These are phyloP conservation scores for Lepisosteus oculatus DNA, from an alignment of 2,113 vertebrate species.

Conservation along the genomic window DNA sequence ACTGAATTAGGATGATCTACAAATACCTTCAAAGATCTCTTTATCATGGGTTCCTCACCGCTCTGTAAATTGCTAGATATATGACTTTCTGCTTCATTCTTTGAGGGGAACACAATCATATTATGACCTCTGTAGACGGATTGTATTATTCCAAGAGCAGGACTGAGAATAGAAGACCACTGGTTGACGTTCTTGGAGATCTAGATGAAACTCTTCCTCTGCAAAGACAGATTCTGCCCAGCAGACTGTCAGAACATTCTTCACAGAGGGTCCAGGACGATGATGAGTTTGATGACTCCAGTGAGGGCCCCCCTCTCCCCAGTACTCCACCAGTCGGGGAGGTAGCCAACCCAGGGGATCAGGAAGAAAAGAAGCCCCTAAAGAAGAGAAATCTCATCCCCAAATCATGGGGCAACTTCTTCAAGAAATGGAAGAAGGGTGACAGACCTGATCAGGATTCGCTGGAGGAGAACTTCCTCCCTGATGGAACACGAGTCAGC, in stretches of 20 bases:
- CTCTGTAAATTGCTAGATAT: background rate
- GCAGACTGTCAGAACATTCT: background rate
- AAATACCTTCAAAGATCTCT: background rate
- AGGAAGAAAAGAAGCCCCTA: conserved; percentile 20
- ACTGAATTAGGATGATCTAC: background rate
- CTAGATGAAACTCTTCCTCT: conserved; percentile 29
- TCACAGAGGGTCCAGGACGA: conserved; percentile 4
- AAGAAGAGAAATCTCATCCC: conserved; percentile 45
- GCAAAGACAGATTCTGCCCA: conserved; percentile 21
- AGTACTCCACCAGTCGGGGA: conserved; percentile 24
- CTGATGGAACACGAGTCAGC: conserved; percentile 50
- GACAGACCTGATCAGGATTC: background rate
- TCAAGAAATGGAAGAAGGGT: conserved; percentile 31
- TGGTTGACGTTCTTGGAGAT: background rate
- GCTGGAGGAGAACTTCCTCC: conserved; percentile 37
- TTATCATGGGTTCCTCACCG: background rate
- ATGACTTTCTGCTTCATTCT: background rate
- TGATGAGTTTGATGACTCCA: conserved; percentile 15
- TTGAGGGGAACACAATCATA: background rate
- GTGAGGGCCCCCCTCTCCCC: conserved; percentile 18
- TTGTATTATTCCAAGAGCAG: conserved; percentile 3
- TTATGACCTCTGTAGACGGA: conserved; percentile 12
- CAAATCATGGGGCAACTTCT: conserved; percentile 43
- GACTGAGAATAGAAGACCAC: conserved; percentile 16
- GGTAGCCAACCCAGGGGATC: conserved; percentile 4